Evolutionary conservation across 2,113 vertebrate species (phyloP).

Genomic region (Dipodomys ordii): DNA sequence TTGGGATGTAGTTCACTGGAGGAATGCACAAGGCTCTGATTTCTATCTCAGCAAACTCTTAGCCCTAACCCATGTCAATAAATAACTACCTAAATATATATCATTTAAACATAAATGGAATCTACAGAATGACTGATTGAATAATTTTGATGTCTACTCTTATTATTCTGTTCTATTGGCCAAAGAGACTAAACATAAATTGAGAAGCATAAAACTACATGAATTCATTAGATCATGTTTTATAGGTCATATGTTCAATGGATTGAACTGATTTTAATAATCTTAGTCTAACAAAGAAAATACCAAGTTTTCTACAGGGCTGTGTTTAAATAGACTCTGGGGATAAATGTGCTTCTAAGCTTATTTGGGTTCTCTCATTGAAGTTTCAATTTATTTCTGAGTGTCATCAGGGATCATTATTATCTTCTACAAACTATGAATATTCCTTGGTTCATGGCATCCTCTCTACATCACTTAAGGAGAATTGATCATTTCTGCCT

Average conservation of each 20-base stretch:
- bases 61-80: background rate
- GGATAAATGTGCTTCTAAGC: background rate
- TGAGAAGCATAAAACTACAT: background rate
- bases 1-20: background rate
- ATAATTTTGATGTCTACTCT: background rate
- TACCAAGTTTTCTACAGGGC: background rate
- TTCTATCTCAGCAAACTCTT: background rate
- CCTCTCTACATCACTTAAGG: background rate
- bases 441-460: background rate
- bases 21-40: background rate
- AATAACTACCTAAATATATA: background rate
- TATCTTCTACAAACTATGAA: background rate
- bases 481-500: background rate
- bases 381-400: background rate
- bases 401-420: background rate
- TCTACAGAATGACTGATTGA: background rate
- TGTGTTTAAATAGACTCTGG: background rate
- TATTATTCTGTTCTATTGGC: background rate
- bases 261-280: background rate
- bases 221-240: background rate
- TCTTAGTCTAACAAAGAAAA: background rate
- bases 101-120: background rate
- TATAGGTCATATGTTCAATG: background rate
- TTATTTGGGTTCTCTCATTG: background rate
- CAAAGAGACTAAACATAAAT: background rate